These are phyloP conservation scores for Mastomys natalensis DNA, from an alignment of 2,113 vertebrate species.

Conservation along the genomic window DNA sequence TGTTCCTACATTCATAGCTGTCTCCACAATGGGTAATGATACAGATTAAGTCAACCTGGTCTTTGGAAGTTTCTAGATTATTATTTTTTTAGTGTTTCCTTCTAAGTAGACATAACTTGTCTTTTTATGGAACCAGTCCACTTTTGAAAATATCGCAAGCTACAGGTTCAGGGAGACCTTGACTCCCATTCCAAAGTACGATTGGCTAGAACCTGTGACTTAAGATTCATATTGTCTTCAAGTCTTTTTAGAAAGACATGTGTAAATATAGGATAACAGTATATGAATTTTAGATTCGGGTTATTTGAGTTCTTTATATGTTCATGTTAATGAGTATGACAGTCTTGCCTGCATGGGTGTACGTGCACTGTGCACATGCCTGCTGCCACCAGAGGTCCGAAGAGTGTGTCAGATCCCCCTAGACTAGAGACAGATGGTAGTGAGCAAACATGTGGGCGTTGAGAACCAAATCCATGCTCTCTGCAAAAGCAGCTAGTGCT, in stretches of 20 bases:
- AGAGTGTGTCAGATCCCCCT: not conserved
- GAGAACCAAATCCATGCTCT: not conserved
- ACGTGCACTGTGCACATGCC: not conserved
- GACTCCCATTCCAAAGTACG: not conserved
- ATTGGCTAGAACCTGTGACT: not conserved
- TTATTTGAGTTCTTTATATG: not conserved
- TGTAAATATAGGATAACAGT: not conserved
- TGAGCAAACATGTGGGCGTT: not conserved
- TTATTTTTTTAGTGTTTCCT: constrained; percentile 3
- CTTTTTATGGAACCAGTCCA: not conserved
- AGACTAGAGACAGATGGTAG: not conserved
- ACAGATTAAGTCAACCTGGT: not conserved
- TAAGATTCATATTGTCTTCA: not conserved
- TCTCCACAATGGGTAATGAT: constrained; percentile 93
- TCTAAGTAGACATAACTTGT: not conserved
- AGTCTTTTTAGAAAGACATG: not conserved
- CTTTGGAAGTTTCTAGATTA: not conserved
- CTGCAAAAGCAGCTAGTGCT: not conserved
- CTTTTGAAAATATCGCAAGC: not conserved
- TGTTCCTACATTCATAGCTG: constrained; percentile 89
- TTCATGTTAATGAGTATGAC: not conserved
- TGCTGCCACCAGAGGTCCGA: not conserved
- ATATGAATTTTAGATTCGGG: not conserved
- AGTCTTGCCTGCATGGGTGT: not conserved
- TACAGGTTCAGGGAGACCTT: not conserved